These are phyloP conservation scores for Colletes gigas DNA, from an alignment of 1,140 invertebrate species.

Conservation along the genomic window DNA sequence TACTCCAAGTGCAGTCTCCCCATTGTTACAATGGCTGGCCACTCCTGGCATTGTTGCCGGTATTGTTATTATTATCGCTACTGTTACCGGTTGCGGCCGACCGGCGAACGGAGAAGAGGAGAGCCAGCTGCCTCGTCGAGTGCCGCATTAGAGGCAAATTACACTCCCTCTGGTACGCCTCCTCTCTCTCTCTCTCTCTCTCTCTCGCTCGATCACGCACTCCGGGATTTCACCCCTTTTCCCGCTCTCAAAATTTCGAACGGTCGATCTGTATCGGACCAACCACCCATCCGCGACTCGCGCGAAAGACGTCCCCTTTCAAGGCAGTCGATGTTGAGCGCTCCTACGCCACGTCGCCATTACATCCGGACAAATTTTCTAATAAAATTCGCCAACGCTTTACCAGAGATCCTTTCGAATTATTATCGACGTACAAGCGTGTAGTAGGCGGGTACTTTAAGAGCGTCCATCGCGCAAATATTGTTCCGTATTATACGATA, in stretches of 20 bases:
- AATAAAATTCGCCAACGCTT: no score
- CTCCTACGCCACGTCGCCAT: no score
- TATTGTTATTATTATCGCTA: constrained; percentile 80
- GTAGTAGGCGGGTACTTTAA: no score
- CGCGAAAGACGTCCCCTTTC: no score
- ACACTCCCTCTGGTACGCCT: constrained; percentile 45
- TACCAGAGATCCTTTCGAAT: no score
- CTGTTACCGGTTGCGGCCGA: constrained; percentile 70
- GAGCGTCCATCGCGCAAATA: constrained; percentile 12
- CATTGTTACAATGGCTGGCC: constrained; percentile 65
- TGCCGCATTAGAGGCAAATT: constrained; percentile 69
- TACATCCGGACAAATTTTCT: no score
- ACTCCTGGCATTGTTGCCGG: constrained; percentile 68
- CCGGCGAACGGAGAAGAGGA: constrained; percentile 66
- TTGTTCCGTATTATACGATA: constrained; percentile 10
- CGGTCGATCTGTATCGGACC: constrained; percentile 14
- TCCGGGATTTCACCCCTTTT: not conserved
- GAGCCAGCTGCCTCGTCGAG: constrained; percentile 65
- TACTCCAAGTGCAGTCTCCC: constrained; percentile 75
- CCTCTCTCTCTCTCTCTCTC: constrained; percentile 23
- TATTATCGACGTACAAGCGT: no score
- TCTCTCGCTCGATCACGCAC: not conserved
- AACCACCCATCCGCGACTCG: no score
- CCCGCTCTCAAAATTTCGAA: constrained; percentile 28
- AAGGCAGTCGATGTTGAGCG: no score